Evolutionary conservation across 2,888 invertebrate genomes (phyloP).

Genomic region (Drosophila silvestris): DNA sequence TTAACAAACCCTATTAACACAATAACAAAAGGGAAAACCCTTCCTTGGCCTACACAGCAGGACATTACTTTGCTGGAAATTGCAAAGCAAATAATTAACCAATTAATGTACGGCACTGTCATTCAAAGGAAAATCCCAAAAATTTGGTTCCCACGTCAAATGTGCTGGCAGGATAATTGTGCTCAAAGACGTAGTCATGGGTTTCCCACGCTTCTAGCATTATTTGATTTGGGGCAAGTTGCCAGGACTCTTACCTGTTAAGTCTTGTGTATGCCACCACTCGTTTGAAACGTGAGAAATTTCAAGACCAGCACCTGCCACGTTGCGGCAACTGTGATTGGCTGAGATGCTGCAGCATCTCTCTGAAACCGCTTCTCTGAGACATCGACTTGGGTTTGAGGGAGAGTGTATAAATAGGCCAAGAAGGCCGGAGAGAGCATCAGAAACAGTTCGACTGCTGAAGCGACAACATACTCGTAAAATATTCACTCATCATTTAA

Average conservation of each 20-base stretch:
- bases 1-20: neutral
- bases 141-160: constrained; percentile 62
- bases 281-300: constrained; percentile 77
- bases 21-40: neutral
- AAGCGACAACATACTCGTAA: constrained; percentile 44
- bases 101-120: constrained; percentile 15
- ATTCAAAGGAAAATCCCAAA: constrained; percentile 30
- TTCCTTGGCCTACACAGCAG: neutral
- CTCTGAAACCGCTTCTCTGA: constrained; percentile 28
- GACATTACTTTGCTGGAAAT: neutral
- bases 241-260: constrained; percentile 73
- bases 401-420: constrained; percentile 77
- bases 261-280: constrained; percentile 30
- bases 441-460: constrained; percentile 60
- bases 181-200: constrained; percentile 17
- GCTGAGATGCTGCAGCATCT: constrained; percentile 68
- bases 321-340: constrained; percentile 63
- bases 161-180: constrained; percentile 49
- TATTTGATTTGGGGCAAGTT: constrained; percentile 50
- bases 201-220: constrained; percentile 80
- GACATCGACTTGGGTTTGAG: constrained; percentile 18
- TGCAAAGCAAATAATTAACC: constrained; percentile 10
- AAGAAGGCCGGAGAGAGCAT: constrained; percentile 42
- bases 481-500: constrained; percentile 22
- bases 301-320: constrained; percentile 77